These are phyloP conservation scores for Hanleya hanleyi DNA, from an alignment of 2,888 invertebrate species.

Conservation along the genomic window DNA sequence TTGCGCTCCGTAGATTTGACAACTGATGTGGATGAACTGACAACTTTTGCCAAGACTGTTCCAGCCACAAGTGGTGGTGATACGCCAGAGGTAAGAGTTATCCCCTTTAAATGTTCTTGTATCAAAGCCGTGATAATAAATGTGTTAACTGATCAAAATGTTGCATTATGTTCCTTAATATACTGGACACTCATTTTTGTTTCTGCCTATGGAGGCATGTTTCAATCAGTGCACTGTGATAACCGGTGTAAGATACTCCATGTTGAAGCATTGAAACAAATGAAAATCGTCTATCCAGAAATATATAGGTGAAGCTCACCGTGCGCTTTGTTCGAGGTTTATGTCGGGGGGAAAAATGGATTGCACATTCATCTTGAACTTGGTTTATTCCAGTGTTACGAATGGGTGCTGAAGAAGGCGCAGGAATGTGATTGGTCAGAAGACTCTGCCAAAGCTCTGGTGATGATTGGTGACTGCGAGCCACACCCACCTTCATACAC, in stretches of 20 bases:
- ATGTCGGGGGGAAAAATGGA: too few species aligned
- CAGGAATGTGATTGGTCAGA: conserved; percentile 68
- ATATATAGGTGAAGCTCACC: too few species aligned
- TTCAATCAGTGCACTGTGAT: too few species aligned
- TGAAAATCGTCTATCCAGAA: too few species aligned
- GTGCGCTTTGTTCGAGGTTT: too few species aligned
- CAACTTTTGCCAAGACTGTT: conserved; percentile 50
- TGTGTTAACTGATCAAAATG: too few species aligned
- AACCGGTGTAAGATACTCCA: too few species aligned
- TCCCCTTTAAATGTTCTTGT: not conserved
- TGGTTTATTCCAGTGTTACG: conserved; percentile 61
- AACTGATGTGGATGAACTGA: conserved; percentile 53
- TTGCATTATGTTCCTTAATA: not conserved
- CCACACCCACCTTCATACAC: conserved; percentile 65
- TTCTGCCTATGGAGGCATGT: too few species aligned
- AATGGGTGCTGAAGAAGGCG: conserved; percentile 64
- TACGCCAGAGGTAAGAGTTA: conserved; percentile 58
- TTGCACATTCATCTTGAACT: too few species aligned
- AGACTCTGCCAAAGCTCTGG: conserved; percentile 66
- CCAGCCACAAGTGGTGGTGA: conserved; percentile 61
- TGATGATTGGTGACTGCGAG: conserved; percentile 65
- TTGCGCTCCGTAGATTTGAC: conserved; percentile 56
- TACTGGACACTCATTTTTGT: not conserved
- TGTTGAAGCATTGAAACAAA: too few species aligned
- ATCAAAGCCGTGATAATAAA: not conserved